Base-by-base conservation (phyloP, 2,797 vertebrate species). In the Sebastes diaconus region DNA sequence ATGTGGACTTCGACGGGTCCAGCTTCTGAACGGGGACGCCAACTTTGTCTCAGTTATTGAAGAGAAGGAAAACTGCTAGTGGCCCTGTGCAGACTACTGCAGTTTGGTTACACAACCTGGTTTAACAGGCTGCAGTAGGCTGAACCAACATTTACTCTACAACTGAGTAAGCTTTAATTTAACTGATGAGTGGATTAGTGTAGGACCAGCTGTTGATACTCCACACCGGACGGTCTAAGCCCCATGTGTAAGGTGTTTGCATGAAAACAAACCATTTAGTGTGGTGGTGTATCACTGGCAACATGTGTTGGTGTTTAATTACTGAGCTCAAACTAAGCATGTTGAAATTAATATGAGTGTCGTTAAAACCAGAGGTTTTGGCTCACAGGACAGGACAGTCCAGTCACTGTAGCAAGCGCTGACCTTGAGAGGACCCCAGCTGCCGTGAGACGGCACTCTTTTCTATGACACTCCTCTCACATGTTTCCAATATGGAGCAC, bases 401-500 rank as follows among this genome's bases (percentile, higher is more conserved):
- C n/a, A 27, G 58, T 46, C 57, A 79, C 10, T 57, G 20, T 6
- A 59, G 42, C 29, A 16, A 20, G 57, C 6, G n/a, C 52, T 90
- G 81, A 90, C 83, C 91, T 80, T 34, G 42, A 84, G 68, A 83
- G 73, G 77, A 90, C 85, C 88, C 84, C 61, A 6, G 78, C 71
- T 92, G 87, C 84, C 77, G 61, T 91, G 87, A 91, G 84, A 80
- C 54, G 25, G 75, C 72, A 20, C 64, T 83, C 79, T 75, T 74
- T 46, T 85, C 77, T 86, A 12, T 87, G 90, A 89, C 88, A 84
- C 88, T 80, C 82, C 77, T 75, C 88, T 90, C 93, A 93, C 88
- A 92, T 94, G 92, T 93, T 93, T 92, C 89, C 91, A 94, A 94
- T 93, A 93, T 84, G 86, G 87, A 85, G 89, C 83, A 85, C 84